Evolutionary conservation across 2,888 invertebrate species (phyloP).

Genomic region (Clunio marinus): DNA sequence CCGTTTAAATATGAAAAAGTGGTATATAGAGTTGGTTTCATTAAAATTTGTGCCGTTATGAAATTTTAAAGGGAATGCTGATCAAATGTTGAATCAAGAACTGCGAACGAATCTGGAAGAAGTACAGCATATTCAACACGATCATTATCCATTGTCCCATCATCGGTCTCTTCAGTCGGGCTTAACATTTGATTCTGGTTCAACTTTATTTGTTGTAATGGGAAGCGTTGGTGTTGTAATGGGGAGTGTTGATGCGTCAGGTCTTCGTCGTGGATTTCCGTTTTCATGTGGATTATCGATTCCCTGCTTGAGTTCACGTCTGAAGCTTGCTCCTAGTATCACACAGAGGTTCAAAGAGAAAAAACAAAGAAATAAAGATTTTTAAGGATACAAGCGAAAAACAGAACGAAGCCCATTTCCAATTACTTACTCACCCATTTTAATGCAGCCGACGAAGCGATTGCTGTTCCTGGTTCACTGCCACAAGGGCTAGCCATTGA

Average conservation of each 20-base stretch:
- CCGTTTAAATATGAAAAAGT: conserved; percentile 15
- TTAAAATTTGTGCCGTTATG: background rate
- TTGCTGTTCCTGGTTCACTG: background rate
- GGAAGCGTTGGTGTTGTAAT: background rate
- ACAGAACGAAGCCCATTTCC: conserved; percentile 14
- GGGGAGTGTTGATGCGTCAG: background rate
- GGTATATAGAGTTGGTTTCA: too few species aligned
- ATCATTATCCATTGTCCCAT: conserved; percentile 25
- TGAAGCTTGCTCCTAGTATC: conserved; percentile 30
- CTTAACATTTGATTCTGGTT: conserved; percentile 7
- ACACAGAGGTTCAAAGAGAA: conserved; percentile 7
- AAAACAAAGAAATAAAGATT: conserved; percentile 6
- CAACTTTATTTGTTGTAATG: background rate
- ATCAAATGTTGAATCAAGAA: conserved; percentile 40
- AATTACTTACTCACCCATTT: conserved; percentile 39
- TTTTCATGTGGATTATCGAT: background rate
- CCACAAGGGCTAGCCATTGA: conserved; percentile 3
- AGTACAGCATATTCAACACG: conserved; percentile 40
- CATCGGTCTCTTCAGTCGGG: conserved; percentile 39
- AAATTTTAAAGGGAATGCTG: conserved; percentile 30
- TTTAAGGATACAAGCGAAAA: conserved; percentile 28
- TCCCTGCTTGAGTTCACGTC: conserved; percentile 13
- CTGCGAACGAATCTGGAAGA: conserved; percentile 40
- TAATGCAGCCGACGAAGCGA: conserved; percentile 12
- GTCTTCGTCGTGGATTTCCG: background rate